phyloP scores from a whole-genome alignment of 1,140 invertebrate genomes.

The Trypoxylus dichotomus region DNA sequence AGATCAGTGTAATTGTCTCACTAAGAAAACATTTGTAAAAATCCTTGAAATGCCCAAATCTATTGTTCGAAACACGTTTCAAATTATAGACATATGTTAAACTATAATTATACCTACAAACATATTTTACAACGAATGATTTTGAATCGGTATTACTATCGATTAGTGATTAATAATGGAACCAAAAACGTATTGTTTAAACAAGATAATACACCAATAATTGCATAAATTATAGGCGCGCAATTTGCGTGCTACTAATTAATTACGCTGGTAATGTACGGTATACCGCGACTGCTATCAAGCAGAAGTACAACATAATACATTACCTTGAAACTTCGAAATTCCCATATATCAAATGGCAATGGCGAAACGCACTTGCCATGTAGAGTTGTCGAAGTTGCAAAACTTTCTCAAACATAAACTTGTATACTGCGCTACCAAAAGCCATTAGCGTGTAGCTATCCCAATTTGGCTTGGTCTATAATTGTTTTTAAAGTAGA shows the following conservation, averaged over 20 bases:
- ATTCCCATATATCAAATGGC: neutral
- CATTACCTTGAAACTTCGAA: slow-evolving; percentile 17
- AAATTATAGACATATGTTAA: neutral
- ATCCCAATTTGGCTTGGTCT: neutral
- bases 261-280: neutral
- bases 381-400: neutral
- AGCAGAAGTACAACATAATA: neutral
- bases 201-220: neutral
- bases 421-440: neutral
- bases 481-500: neutral
- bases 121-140: neutral
- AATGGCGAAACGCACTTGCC: neutral
- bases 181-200: neutral
- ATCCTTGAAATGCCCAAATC: neutral
- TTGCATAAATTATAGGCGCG: neutral
- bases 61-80: neutral
- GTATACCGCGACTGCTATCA: neutral
- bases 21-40: neutral
- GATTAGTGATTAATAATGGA: neutral
- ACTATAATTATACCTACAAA: neutral
- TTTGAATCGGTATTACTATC: neutral
- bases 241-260: neutral
- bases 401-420: slow-evolving; percentile 13
- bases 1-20: too few relatives aligned
- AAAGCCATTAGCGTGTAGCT: neutral